A percentile compares a stretch with the other conserved stretches of the same genome.
phyloP scores from a whole-genome alignment of 2,797 vertebrate species.

The Crax fasciolata region DNA sequence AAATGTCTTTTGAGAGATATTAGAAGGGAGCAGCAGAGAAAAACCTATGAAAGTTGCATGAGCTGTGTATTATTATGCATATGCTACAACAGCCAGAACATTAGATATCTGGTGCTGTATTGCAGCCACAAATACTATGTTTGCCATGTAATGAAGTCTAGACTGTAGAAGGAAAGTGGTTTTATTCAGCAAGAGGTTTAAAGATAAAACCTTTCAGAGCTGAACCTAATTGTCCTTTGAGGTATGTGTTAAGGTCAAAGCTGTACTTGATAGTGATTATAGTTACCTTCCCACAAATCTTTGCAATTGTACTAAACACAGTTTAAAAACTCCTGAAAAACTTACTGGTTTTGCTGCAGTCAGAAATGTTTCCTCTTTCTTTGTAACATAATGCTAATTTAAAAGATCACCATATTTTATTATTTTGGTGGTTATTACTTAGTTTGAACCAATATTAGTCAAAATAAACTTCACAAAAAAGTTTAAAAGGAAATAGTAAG shows the following conservation, averaged over 20 bases:
- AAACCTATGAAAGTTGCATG: conserved; percentile 71
- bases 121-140: conserved; percentile 60
- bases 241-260: conserved; percentile 66
- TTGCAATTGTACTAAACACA: conserved; percentile 1
- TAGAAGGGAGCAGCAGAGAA: conserved; percentile 70
- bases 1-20: conserved; percentile 70
- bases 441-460: conserved; percentile 36
- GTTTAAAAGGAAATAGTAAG: conserved; percentile 15
- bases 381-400: conserved; percentile 36
- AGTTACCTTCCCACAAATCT: background rate
- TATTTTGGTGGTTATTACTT: conserved; percentile 9
- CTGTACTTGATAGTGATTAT: conserved; percentile 32
- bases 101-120: conserved; percentile 55
- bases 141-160: conserved; percentile 53
- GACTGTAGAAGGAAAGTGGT: conserved; percentile 8
- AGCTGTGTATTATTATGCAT: conserved; percentile 63
- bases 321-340: background rate
- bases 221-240: conserved; percentile 69
- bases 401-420: conserved; percentile 33
- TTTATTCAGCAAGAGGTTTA: conserved; percentile 62
- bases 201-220: conserved; percentile 50
- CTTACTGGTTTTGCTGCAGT: background rate
- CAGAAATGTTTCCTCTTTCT: background rate
- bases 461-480: conserved; percentile 45
- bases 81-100: conserved; percentile 37